A percentile compares a stretch with the other conserved stretches of the same genome.
Conservation (phyloP, 2,888 invertebrate genomes). For the Schizaphis graminum region DNA sequence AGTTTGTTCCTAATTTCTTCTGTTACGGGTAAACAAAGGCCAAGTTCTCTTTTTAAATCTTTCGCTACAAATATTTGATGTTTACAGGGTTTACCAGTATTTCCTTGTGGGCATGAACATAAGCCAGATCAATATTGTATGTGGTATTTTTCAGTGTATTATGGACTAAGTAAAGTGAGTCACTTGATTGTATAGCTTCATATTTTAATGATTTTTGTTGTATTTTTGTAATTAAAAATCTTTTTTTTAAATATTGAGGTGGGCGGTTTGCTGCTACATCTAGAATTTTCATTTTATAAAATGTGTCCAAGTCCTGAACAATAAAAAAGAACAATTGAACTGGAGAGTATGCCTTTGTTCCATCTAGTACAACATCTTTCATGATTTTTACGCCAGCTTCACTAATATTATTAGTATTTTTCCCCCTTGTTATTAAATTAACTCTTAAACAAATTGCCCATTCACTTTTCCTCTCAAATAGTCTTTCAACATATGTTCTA, state of each 20-base stretch:
- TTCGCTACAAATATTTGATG: neutral
- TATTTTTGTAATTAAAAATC: neutral
- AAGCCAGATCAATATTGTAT: neutral
- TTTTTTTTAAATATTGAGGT: slow-evolving; percentile 15
- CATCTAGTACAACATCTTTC: slow-evolving; percentile 24
- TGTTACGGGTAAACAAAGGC: too few relatives aligned
- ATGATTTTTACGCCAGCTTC: slow-evolving; percentile 43
- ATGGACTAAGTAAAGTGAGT: neutral
- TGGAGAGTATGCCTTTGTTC: slow-evolving; percentile 14
- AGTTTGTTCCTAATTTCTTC: too few relatives aligned
- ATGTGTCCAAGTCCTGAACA: neutral
- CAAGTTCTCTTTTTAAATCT: neutral
- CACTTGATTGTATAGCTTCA: neutral
- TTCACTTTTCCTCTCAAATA: neutral
- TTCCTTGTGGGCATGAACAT: neutral
- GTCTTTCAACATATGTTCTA: neutral
- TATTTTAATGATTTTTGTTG: neutral
- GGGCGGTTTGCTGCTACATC: neutral
- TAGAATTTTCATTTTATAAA: slow-evolving; percentile 22
- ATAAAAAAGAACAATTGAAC: slow-evolving; percentile 7
- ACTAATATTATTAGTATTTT: slow-evolving; percentile 53
- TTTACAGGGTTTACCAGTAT: neutral
- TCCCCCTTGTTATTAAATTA: neutral
- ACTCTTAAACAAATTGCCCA: slow-evolving; percentile 36
- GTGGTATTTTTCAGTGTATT: neutral